Conservation (phyloP, 2,888 invertebrate species). For the Clitarchus hookeri region DNA sequence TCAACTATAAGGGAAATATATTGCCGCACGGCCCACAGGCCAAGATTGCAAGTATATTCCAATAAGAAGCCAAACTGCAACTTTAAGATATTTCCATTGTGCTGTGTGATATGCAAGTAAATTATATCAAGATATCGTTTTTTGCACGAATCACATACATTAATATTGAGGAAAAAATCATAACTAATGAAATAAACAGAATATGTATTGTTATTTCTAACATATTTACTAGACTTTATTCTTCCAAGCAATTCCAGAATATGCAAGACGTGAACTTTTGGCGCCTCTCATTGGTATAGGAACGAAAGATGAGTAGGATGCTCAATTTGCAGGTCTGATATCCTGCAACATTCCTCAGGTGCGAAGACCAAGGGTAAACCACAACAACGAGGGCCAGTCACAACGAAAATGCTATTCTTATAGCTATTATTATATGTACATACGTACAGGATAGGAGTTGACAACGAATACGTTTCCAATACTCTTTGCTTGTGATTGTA, state of each 20-base stretch:
- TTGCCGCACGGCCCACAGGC: slow-evolving; percentile 11
- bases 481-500: too few relatives aligned
- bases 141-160: background rate
- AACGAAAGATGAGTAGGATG: slow-evolving; percentile 21
- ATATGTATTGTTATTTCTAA: background rate
- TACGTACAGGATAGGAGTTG: slow-evolving; percentile 12
- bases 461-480: background rate
- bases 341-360: slow-evolving; percentile 2
- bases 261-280: background rate
- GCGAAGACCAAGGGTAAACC: slow-evolving; percentile 10
- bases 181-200: background rate
- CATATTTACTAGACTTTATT: background rate
- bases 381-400: background rate
- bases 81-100: background rate
- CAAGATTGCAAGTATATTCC: background rate
- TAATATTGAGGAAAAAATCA: background rate
- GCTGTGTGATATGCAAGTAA: background rate
- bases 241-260: background rate
- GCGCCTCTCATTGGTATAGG: background rate
- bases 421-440: slow-evolving; percentile 23
- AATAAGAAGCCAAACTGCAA: background rate
- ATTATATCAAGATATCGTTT: background rate
- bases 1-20: slow-evolving; percentile 6
- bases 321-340: slow-evolving; percentile 17
- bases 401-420: slow-evolving; percentile 20